These are phyloP conservation scores for Podarcis raffonei DNA, from an alignment of 2,113 vertebrate genomes.

Conservation along the genomic window DNA sequence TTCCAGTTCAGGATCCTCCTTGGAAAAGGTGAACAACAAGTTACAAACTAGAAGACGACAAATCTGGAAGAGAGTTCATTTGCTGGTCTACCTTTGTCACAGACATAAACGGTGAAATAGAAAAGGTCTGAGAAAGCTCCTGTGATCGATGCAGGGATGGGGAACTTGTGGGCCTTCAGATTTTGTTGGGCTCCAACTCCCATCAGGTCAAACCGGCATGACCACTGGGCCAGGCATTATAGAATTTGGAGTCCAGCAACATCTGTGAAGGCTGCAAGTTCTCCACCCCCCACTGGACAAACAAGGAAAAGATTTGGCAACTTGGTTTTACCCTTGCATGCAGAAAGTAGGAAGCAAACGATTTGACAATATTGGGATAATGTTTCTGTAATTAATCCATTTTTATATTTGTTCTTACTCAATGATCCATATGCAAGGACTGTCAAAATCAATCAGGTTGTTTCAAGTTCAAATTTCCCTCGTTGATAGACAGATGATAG, in stretches of 20 bases:
- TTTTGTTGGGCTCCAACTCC: too few species aligned
- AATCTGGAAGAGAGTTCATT: background rate
- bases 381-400: too few species aligned
- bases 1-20: conserved; percentile 68
- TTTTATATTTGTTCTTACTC: background rate
- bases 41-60: conserved; percentile 66
- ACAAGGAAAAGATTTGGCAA: background rate
- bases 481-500: too few species aligned
- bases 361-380: background rate
- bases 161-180: too few species aligned
- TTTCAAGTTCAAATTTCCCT: background rate
- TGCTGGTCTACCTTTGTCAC: too few species aligned
- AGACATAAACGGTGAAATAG: background rate
- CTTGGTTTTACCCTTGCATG: background rate
- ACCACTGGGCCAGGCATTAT: too few species aligned
- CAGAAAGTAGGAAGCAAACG: background rate
- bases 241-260: too few species aligned
- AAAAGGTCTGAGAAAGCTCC: background rate
- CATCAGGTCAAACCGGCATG: too few species aligned
- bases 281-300: background rate
- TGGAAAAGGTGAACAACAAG: conserved; percentile 73
- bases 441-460: background rate
- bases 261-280: too few species aligned
- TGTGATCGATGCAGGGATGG: background rate
- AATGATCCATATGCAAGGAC: background rate